A percentile compares a stretch with the other conserved stretches of the same genome.
These are phyloP conservation scores for Sphenopsis melanotis DNA, from an alignment of 2,797 vertebrate genomes.

Conservation along the genomic window DNA sequence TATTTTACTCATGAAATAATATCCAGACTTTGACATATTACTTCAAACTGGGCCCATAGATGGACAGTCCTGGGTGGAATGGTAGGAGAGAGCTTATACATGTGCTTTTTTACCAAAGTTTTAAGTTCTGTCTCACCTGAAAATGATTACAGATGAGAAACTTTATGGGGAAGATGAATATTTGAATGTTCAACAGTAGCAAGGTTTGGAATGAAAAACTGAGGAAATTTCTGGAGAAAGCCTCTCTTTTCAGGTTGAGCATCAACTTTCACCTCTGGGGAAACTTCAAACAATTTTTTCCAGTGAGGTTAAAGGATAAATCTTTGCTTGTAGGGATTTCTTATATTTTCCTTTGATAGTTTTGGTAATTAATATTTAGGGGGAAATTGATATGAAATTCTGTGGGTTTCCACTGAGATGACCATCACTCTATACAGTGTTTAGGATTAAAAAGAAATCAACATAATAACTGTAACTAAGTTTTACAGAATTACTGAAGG, in stretches of 20 bases:
- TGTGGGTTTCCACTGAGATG: neutral
- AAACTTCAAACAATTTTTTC: neutral
- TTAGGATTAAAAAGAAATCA: neutral
- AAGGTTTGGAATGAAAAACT: neutral
- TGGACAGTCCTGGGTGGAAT: neutral
- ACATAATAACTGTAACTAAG: neutral
- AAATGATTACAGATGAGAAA: neutral
- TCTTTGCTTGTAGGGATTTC: neutral
- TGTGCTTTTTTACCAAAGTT: neutral
- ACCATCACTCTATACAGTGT: neutral
- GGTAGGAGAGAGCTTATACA: neutral
- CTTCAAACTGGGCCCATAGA: neutral
- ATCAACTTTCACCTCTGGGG: neutral
- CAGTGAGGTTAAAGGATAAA: neutral
- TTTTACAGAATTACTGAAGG: neutral
- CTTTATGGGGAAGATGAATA: neutral
- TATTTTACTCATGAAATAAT: accelerated
- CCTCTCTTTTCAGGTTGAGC: neutral
- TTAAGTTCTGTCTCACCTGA: neutral
- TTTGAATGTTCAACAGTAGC: neutral
- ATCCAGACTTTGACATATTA: neutral
- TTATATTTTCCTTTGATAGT: neutral
- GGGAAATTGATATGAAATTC: neutral
- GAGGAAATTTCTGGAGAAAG: neutral
- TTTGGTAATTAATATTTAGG: neutral